Evolutionary conservation across 2,113 vertebrate species (phyloP).

Genomic region (Microcebus ravelobensis): DNA sequence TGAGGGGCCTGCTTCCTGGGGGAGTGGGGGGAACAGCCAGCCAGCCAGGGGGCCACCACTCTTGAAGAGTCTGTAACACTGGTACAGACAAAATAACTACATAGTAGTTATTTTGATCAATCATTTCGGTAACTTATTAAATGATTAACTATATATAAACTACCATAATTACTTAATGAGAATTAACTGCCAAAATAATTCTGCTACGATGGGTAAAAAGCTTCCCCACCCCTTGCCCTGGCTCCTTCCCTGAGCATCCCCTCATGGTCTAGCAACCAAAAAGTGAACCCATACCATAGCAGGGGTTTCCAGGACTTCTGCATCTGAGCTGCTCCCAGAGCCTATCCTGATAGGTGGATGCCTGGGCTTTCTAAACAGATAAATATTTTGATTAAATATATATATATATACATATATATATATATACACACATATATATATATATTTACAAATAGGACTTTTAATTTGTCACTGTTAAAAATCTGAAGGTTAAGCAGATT

Average conservation of each 20-base stretch:
- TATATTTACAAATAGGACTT: no score
- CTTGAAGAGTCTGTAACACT: neutral
- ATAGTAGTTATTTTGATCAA: neutral
- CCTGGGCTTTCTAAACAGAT: neutral
- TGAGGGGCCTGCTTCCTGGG: neutral
- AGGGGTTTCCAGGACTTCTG: accelerated
- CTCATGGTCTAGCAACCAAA: neutral
- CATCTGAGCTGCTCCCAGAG: neutral
- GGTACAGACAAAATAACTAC: no score
- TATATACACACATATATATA: no score
- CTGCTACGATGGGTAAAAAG: neutral
- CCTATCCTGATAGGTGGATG: neutral
- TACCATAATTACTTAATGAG: neutral
- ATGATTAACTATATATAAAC: neutral
- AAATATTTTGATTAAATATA: neutral
- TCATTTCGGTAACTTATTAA: neutral
- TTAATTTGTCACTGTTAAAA: no score
- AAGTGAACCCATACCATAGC: neutral
- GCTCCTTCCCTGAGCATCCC: neutral
- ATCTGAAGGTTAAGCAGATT: no score
- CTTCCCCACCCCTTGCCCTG: neutral
- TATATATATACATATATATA: no score
- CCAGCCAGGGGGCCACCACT: neutral
- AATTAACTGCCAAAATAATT: neutral
- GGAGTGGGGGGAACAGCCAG: neutral